A percentile compares a stretch with the other conserved stretches of the same genome.
These are phyloP conservation scores for Dicrostonyx torquatus DNA, from an alignment of 2,797 vertebrate genomes.

Conservation along the genomic window DNA sequence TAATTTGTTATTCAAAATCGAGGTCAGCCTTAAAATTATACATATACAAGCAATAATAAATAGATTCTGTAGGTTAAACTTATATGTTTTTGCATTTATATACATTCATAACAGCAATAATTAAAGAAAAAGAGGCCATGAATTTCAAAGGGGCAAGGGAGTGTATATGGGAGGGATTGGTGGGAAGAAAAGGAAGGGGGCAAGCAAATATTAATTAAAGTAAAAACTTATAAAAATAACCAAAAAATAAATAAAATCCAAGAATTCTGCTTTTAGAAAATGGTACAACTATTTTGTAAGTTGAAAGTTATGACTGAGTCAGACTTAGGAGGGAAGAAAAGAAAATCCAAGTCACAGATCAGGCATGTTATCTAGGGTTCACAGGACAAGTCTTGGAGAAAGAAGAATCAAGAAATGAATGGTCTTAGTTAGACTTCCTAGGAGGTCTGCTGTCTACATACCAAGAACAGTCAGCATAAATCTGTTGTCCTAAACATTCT, in stretches of 20 bases:
- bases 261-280: neutral
- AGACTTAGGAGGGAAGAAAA: neutral
- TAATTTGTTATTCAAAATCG: neutral
- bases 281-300: neutral
- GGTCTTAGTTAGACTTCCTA: neutral
- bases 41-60: neutral
- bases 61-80: neutral
- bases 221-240: neutral
- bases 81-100: neutral
- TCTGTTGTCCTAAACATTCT: slow-evolving; percentile 10
- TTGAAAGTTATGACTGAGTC: neutral
- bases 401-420: neutral
- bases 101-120: neutral
- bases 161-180: no score
- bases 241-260: neutral
- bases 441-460: slow-evolving; percentile 2
- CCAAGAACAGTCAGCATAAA: neutral
- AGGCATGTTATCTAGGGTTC: neutral
- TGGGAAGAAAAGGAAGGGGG: neutral
- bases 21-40: neutral
- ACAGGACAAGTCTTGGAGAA: neutral
- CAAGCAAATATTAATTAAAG: neutral
- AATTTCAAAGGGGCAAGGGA: neutral
- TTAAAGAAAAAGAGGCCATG: neutral
- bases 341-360: neutral